Evolutionary conservation across 2,797 vertebrate species (phyloP).

Genomic region (Syngnathus acus): DNA sequence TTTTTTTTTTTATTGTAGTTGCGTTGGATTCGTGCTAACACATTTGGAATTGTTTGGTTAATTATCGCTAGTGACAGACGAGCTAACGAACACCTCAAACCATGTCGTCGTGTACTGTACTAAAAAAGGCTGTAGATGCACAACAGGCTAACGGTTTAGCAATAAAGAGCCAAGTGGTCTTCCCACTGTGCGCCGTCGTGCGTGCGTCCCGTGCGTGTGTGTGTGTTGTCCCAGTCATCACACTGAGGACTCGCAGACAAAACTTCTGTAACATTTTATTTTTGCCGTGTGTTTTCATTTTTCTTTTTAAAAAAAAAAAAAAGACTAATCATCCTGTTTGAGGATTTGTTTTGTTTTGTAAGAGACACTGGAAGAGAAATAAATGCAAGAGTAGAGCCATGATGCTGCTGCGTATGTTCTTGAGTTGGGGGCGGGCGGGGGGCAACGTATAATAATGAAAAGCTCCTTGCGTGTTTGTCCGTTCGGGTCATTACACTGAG

Average conservation of each 20-base stretch:
- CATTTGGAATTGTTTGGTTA: background rate
- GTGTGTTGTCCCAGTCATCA: conserved; percentile 31
- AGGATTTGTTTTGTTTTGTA: conserved; percentile 65
- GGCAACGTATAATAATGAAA: no score
- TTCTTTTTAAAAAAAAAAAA: background rate
- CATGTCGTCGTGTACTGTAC: conserved; percentile 6
- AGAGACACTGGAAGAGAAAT: conserved; percentile 59
- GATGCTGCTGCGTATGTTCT: background rate
- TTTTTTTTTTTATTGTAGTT: background rate
- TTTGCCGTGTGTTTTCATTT: conserved; percentile 3
- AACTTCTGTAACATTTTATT: conserved; percentile 46
- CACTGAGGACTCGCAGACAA: conserved; percentile 49
- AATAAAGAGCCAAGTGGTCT: conserved; percentile 67
- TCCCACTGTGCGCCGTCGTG: conserved; percentile 35
- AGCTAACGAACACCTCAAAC: conserved; percentile 1
- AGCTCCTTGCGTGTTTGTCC: conserved; percentile 27
- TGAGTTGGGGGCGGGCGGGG: background rate
- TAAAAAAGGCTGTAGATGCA: background rate
- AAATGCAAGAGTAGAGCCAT: conserved; percentile 58
- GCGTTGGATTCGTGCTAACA: background rate
- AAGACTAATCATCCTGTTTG: conserved; percentile 62
- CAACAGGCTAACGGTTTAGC: conserved; percentile 58
- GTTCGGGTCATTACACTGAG: conserved; percentile 41
- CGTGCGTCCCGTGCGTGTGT: conserved; percentile 6
- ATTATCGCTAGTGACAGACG: background rate